Evolutionary conservation across 2,888 invertebrate genomes (phyloP).

Genomic region (Papilio gigon): DNA sequence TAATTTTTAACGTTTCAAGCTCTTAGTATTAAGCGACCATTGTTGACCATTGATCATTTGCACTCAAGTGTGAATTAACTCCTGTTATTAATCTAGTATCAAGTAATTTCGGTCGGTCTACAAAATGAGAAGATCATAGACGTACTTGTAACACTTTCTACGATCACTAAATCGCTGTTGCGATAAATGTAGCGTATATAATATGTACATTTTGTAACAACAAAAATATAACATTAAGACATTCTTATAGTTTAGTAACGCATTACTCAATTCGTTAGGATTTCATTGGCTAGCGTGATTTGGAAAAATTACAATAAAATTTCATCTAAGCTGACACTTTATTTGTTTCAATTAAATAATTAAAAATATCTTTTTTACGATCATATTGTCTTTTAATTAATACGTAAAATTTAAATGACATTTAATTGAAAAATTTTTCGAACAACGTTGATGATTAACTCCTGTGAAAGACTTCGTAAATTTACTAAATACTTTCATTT

Average conservation of each 20-base stretch:
- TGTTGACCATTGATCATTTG: background rate
- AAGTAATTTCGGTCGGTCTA: background rate
- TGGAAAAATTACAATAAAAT: background rate
- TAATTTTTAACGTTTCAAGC: background rate
- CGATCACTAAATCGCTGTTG: constrained; percentile 27
- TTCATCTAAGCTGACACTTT: background rate
- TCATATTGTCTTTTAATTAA: no score
- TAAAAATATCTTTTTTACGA: no score
- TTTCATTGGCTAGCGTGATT: constrained; percentile 2
- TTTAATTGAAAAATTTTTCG: no score
- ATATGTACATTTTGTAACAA: constrained; percentile 31
- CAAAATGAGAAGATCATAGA: constrained; percentile 16
- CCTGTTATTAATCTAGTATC: constrained; percentile 10
- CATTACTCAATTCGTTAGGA: constrained; percentile 24
- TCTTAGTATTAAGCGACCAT: constrained; percentile 5
- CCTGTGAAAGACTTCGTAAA: no score
- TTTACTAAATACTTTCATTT: no score
- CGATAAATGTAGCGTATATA: constrained; percentile 34
- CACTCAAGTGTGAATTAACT: background rate
- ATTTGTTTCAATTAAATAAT: no score
- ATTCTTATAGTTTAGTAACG: constrained; percentile 30
- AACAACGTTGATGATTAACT: no score
- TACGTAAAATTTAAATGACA: no score
- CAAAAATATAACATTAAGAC: constrained; percentile 16
- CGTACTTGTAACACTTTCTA: constrained; percentile 20